A percentile compares a stretch with the other conserved stretches of the same genome.
Conservation (phyloP, 2,113 vertebrate species). For the Apteryx mantelli region DNA sequence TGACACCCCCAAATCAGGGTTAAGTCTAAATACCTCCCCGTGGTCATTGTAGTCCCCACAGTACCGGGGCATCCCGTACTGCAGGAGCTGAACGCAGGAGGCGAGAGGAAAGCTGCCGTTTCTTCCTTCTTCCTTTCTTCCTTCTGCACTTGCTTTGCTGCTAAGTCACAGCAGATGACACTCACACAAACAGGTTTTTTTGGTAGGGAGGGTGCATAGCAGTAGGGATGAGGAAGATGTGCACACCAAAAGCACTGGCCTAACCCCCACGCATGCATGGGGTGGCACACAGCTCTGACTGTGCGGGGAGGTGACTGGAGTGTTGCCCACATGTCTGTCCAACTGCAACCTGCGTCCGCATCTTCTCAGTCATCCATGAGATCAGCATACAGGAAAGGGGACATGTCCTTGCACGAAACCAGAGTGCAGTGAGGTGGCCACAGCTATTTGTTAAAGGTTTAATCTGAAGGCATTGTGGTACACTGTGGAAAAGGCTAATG, state of each 20-base stretch:
- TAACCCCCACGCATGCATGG: fast-evolving
- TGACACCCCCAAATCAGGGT: not conserved
- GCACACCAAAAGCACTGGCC: not conserved
- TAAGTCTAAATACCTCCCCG: not conserved
- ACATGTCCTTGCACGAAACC: not conserved
- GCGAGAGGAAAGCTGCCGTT: not conserved
- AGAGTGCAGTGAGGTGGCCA: not conserved
- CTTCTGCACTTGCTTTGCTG: not conserved
- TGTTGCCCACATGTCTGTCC: not conserved
- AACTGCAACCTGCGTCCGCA: fast-evolving
- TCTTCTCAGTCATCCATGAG: fast-evolving
- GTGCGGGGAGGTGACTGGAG: not conserved
- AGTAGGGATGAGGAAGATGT: not conserved
- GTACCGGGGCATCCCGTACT: not conserved
- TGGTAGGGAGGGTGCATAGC: not conserved
- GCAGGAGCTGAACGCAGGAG: not conserved
- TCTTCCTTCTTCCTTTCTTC: not conserved
- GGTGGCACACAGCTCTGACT: not conserved
- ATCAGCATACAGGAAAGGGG: not conserved
- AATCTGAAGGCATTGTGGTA: not conserved
- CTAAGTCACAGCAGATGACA: not conserved
- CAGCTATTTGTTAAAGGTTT: not conserved
- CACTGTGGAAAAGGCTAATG: not conserved
- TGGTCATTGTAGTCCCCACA: not conserved
- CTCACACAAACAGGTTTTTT: not conserved